Evolutionary conservation across 2,797 vertebrate species (phyloP).

Genomic region (Myotis daubentonii): DNA sequence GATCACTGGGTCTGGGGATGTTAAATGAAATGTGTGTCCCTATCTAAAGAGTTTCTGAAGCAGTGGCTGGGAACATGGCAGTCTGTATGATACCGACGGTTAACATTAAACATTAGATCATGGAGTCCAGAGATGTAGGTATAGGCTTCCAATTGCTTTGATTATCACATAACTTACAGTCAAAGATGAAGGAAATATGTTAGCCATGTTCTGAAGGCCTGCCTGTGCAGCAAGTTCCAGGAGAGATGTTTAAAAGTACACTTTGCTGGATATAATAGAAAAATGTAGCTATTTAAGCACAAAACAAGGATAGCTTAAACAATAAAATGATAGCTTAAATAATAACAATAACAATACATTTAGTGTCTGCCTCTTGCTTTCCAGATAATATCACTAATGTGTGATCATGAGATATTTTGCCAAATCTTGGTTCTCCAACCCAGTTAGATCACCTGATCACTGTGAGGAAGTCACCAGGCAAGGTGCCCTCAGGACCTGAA

Average conservation of each 20-base stretch:
- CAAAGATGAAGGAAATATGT: background rate
- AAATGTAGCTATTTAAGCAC: background rate
- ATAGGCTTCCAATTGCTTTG: background rate
- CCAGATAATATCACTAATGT: background rate
- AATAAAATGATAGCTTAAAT: background rate
- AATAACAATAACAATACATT: background rate
- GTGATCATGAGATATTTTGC: background rate
- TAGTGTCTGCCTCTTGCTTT: background rate
- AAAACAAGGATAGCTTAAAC: background rate
- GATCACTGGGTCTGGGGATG: background rate
- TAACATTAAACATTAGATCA: background rate
- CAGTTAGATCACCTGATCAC: background rate
- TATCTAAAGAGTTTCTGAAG: background rate
- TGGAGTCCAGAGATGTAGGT: background rate
- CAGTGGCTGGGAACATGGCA: background rate
- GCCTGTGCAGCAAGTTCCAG: background rate
- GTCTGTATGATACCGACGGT: background rate
- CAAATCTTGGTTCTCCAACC: background rate
- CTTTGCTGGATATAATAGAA: background rate
- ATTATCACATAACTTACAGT: background rate
- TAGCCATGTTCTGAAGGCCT: background rate
- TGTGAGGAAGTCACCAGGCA: background rate
- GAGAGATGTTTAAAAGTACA: background rate
- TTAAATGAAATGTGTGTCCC: background rate
- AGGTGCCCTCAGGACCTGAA: background rate